Evolutionary conservation across 2,888 invertebrate species (phyloP).

Genomic region (Phyllotreta striolata): DNA sequence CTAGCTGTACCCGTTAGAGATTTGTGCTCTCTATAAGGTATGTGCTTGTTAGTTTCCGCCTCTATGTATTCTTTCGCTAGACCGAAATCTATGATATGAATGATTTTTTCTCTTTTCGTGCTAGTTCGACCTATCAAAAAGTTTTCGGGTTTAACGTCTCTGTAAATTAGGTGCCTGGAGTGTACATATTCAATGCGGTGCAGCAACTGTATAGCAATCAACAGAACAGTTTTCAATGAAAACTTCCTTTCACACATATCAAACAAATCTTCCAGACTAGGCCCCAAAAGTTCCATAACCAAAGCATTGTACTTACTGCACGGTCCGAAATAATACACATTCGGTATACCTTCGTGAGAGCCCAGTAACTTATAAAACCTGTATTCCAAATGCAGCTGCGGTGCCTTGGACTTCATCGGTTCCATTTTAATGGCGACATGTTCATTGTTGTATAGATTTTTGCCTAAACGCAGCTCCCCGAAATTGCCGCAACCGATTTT

Average conservation of each 20-base stretch:
- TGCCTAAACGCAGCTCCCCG: slow-evolving; percentile 97
- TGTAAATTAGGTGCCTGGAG: slow-evolving; percentile 98
- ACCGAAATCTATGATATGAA: slow-evolving; percentile 99
- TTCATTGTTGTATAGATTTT: slow-evolving; percentile 99
- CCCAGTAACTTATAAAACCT: slow-evolving; percentile 99
- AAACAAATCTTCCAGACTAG: slow-evolving; percentile 98
- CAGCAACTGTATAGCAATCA: slow-evolving; percentile 77
- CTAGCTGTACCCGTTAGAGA: slow-evolving; percentile 96
- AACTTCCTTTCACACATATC: slow-evolving; percentile 99
- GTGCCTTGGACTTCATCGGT: slow-evolving; percentile 99
- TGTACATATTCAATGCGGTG: slow-evolving; percentile 99
- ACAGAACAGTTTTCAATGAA: slow-evolving; percentile 75
- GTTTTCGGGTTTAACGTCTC: slow-evolving; percentile 99
- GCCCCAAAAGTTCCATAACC: slow-evolving; percentile 98
- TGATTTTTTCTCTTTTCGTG: slow-evolving; percentile 97
- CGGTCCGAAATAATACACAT: slow-evolving; percentile 99
- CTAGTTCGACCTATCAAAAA: slow-evolving; percentile 98
- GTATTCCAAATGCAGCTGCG: slow-evolving; percentile 99
- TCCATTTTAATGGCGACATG: slow-evolving; percentile 99
- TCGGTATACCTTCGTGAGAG: slow-evolving; percentile 97
- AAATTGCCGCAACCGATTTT: slow-evolving; percentile 99
- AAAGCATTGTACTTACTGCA: slow-evolving; percentile 99
- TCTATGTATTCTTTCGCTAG: slow-evolving; percentile 99
- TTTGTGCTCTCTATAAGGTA: slow-evolving; percentile 99
- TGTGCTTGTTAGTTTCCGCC: slow-evolving; percentile 99